Evolutionary conservation across 64 coral and sea anemone species (phyloP).

Genomic region (Hydrozoanthus tunicans): DNA sequence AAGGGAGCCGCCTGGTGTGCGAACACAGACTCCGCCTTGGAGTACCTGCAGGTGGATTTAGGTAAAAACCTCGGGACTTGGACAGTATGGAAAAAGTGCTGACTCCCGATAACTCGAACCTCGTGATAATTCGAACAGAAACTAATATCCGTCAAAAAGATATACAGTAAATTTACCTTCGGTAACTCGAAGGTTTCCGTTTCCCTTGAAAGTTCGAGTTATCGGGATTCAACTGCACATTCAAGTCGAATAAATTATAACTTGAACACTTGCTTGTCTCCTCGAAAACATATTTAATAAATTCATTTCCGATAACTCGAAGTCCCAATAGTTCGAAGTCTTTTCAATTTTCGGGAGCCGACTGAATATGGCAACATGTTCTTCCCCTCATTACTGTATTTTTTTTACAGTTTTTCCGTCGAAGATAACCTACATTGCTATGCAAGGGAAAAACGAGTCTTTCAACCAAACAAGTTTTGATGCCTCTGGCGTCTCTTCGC

Average conservation of each 20-base stretch:
- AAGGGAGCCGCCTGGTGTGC: constrained; percentile 40
- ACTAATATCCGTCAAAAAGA: too few species aligned
- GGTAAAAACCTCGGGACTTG: neutral
- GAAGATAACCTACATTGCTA: constrained; percentile 40
- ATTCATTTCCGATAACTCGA: neutral
- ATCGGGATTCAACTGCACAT: too few species aligned
- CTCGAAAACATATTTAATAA: neutral
- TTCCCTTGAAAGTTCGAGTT: too few species aligned
- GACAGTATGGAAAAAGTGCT: too few species aligned
- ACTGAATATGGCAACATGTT: too few species aligned
- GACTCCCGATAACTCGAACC: too few species aligned
- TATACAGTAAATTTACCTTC: too few species aligned
- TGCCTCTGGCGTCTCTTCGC: constrained; percentile 9
- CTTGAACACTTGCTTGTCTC: too few species aligned
- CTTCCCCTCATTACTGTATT: neutral
- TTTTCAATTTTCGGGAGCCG: neutral
- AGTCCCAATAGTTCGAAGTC: neutral
- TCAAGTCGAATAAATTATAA: neutral
- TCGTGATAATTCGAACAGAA: too few species aligned
- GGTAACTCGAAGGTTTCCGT: too few species aligned
- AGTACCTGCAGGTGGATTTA: constrained; percentile 40
- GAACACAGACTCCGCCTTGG: neutral
- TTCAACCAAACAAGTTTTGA: constrained; percentile 7
- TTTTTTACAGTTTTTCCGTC: constrained; percentile 37
- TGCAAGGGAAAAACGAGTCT: constrained; percentile 36